Base-by-base conservation (phyloP, 2,797 vertebrate species). In the Menidia menidia region DNA sequence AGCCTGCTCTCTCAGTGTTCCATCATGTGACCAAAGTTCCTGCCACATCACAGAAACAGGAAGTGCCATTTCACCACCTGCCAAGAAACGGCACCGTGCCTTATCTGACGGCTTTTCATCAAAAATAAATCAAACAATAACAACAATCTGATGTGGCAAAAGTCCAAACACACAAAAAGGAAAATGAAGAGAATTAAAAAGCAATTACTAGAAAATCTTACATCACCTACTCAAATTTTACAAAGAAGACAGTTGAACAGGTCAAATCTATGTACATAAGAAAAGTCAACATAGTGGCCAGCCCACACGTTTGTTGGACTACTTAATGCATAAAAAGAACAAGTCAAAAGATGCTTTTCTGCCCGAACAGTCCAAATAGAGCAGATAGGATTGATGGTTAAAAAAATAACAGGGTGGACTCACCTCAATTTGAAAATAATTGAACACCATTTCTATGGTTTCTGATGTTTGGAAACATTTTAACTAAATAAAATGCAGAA, bases 21-120 rank as follows among this genome's bases (percentile, higher is more conserved):
- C 75, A 77, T 82, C 85, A 84, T 87, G 87, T 88, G 88, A 89
- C 75, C 85, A 79, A 64, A 87, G 84, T 91, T 89, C 85, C 90
- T 90, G 85, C 89, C 90, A 92, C 88, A 90, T 92, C 89, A 88
- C 55, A 87, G 64, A 62, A 81, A 86, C 89, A 91, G 79, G 84
- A 91, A 87, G 78, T 78, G 19, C 51, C 78, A 75, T 74, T 43
- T 80, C 83, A 89, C 87, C 89, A 85, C 81, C 82, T 89, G 88
- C 9, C 6, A 65, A 73, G 52, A 74, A 70, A 68, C 60, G 47
- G 45, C 47, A 16, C 52, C 63, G 47, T 58, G 50, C 54, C 25
- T 66, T 25, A 16, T 57, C 16, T 11, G 54, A 58, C 61, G 41
- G 60, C 3, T 56, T 80, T 80, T 87, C 54, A 85, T 82, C 67